These are phyloP conservation scores for Mnemiopsis leidyi DNA, from an alignment of 37 sponge, comb jelly and placozoan genomes.

Conservation along the genomic window DNA sequence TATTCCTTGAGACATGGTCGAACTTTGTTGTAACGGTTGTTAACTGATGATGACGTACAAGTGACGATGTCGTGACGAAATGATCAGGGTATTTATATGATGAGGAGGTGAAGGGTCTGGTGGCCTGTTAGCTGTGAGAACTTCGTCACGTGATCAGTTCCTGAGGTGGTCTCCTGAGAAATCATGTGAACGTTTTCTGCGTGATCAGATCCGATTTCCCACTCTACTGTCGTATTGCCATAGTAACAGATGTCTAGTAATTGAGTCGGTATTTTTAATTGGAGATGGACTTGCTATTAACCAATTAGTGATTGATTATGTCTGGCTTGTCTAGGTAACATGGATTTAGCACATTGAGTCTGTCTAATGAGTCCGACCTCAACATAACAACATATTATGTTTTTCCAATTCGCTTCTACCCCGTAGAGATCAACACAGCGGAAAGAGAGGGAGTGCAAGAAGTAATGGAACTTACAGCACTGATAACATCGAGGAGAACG, in stretches of 20 bases:
- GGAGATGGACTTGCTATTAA: background rate
- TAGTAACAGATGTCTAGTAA: background rate
- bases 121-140: constrained; percentile 56
- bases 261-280: background rate
- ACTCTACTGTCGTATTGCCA: background rate
- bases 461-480: constrained; percentile 1
- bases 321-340: too few relatives aligned
- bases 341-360: too few relatives aligned
- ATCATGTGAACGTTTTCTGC: background rate
- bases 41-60: background rate
- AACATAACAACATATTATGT: too few relatives aligned
- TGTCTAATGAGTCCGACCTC: too few relatives aligned
- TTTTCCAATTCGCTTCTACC: too few relatives aligned
- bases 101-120: background rate
- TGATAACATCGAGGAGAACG: constrained; percentile 41
- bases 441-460: background rate
- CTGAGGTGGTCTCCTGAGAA: background rate
- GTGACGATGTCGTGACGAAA: constrained; percentile 61
- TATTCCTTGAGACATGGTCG: constrained; percentile 9
- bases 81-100: constrained; percentile 27
- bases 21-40: constrained; percentile 3
- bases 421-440: background rate
- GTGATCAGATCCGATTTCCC: constrained; percentile 20
- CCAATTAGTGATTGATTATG: background rate
- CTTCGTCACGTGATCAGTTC: constrained; percentile 31